These are phyloP conservation scores for Mythimna pallens DNA, from an alignment of 2,888 invertebrate genomes.

Conservation along the genomic window DNA sequence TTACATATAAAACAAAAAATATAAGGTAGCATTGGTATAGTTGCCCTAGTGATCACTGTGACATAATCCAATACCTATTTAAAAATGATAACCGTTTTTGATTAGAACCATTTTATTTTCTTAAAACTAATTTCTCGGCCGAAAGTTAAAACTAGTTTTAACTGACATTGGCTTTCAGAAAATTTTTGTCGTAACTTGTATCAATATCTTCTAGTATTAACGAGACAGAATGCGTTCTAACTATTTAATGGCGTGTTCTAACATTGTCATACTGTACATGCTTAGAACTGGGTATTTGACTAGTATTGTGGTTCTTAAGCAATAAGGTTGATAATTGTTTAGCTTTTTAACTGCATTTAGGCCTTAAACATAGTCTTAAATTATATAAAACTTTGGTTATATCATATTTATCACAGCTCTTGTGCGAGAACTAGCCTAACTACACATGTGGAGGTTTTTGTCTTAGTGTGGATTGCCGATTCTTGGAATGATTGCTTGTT, in stretches of 20 bases:
- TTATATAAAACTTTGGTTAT: background rate
- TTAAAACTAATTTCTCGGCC: background rate
- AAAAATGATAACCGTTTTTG: background rate
- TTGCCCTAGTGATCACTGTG: background rate
- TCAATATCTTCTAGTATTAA: constrained; percentile 3
- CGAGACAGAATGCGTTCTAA: background rate
- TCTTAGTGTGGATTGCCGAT: background rate
- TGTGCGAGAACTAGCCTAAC: background rate
- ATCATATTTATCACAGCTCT: background rate
- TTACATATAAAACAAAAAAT: no score
- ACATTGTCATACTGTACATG: background rate
- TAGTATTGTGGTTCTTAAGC: constrained; percentile 1
- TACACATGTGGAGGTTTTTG: background rate
- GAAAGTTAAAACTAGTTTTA: background rate
- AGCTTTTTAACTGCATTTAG: background rate
- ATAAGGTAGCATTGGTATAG: background rate
- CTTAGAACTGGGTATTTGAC: constrained; percentile 10
- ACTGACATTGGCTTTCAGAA: background rate
- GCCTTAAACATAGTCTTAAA: background rate
- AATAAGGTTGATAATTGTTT: constrained; percentile 9
- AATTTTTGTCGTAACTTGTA: background rate
- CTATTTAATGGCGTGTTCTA: background rate
- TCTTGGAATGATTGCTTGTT: background rate
- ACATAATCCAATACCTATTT: background rate
- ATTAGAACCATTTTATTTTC: background rate